These are phyloP conservation scores for Lycophotia porphyrea DNA, from an alignment of 2,888 invertebrate genomes.

Conservation along the genomic window DNA sequence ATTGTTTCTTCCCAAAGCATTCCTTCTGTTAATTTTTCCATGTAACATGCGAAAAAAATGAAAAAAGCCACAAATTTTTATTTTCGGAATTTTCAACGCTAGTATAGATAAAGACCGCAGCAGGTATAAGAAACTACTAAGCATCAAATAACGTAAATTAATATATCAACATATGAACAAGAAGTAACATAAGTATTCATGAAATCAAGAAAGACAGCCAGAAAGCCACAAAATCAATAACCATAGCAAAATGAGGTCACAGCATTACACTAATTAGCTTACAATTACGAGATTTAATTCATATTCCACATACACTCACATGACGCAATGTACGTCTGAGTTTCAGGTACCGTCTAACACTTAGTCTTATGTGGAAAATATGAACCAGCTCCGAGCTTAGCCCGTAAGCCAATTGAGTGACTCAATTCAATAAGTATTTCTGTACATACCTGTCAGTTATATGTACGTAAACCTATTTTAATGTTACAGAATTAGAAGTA, in stretches of 20 bases:
- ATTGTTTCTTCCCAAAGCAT: too few species aligned
- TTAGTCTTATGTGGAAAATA: constrained; percentile 46
- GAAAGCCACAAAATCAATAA: constrained; percentile 27
- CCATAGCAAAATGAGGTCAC: constrained; percentile 32
- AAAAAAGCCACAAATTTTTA: too few species aligned
- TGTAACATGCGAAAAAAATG: too few species aligned
- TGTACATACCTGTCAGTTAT: not conserved
- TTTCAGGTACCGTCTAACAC: constrained; percentile 24
- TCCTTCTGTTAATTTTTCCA: too few species aligned
- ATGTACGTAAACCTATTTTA: constrained; percentile 16
- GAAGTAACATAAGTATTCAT: not conserved
- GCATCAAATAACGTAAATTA: not conserved
- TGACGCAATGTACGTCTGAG: constrained; percentile 43
- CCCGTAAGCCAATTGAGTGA: constrained; percentile 73
- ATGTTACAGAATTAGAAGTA: not conserved
- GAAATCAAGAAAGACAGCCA: not conserved
- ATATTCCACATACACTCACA: constrained; percentile 27
- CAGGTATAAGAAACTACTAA: not conserved
- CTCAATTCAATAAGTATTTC: constrained; percentile 41
- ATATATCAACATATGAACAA: not conserved
- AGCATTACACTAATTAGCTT: constrained; percentile 47
- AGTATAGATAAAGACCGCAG: not conserved
- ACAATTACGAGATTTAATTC: constrained; percentile 44
- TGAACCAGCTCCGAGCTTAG: constrained; percentile 58
- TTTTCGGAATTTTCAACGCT: too few species aligned